Conservation (phyloP, 2,888 invertebrate genomes). For the Anagyrus pseudococci region DNA sequence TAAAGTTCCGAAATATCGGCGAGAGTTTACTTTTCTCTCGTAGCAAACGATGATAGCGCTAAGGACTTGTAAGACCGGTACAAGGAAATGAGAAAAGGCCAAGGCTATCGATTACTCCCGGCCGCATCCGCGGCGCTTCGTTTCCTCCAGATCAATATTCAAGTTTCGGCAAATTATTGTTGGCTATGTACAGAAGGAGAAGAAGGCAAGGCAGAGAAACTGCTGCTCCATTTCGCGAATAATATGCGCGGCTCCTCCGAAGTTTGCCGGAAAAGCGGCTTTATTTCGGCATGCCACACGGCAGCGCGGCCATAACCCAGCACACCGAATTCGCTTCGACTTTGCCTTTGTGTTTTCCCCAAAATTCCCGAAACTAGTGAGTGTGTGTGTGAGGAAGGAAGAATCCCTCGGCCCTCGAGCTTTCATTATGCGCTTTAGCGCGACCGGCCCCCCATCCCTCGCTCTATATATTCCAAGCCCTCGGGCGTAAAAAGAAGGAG, state of each 20-base stretch:
- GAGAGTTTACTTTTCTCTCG: too few species aligned
- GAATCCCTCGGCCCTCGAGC: slow-evolving; percentile 29
- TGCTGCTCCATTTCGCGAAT: neutral
- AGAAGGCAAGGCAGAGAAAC: slow-evolving; percentile 25
- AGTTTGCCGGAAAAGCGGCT: slow-evolving; percentile 28
- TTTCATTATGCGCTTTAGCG: slow-evolving; percentile 30
- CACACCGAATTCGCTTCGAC: neutral
- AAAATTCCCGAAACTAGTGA: slow-evolving; percentile 31
- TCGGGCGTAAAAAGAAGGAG: slow-evolving; percentile 12
- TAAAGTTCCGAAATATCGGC: too few species aligned
- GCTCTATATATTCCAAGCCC: too few species aligned
- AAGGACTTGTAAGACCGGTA: too few species aligned
- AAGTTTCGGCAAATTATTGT: slow-evolving; percentile 32
- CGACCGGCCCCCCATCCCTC: too few species aligned
- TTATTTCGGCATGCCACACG: slow-evolving; percentile 12
- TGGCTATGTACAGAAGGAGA: too few species aligned
- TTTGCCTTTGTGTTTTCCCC: slow-evolving; percentile 18
- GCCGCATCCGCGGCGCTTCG: neutral
- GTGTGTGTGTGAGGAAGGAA: too few species aligned
- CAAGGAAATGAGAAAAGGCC: too few species aligned
- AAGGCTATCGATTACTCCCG: neutral
- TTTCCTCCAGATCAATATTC: slow-evolving; percentile 22
- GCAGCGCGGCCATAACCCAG: neutral
- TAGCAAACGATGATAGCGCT: too few species aligned
- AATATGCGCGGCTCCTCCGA: slow-evolving; percentile 23